Conservation (phyloP, 1,140 invertebrate genomes). For the Ceratina japonica region DNA sequence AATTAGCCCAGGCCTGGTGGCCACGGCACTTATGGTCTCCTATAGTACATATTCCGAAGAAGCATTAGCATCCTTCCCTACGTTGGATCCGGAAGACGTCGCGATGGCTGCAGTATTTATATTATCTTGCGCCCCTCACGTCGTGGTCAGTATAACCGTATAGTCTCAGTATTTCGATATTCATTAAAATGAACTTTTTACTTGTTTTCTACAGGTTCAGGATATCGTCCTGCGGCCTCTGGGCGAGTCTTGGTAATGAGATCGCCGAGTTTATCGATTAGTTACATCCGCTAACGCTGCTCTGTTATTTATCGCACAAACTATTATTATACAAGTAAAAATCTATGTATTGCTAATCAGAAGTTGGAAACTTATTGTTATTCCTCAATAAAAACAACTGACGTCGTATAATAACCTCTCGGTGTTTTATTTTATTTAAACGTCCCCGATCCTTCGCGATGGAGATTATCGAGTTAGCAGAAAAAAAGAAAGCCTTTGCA, state of each 20-base stretch:
- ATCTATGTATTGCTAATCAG: no score
- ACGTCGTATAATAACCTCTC: constrained; percentile 8
- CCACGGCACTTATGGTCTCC: constrained; percentile 69
- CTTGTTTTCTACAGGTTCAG: constrained; percentile 60
- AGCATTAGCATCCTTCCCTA: constrained; percentile 72
- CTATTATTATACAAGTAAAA: background rate
- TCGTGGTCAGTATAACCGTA: constrained; percentile 62
- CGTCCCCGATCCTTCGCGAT: background rate
- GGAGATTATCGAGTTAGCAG: constrained; percentile 38
- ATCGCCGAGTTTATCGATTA: background rate
- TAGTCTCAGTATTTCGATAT: background rate
- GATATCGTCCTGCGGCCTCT: constrained; percentile 65
- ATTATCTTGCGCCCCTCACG: constrained; percentile 78
- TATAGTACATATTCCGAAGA: constrained; percentile 65
- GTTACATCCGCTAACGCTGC: background rate
- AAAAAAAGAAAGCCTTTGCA: constrained; percentile 38
- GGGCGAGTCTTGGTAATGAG: constrained; percentile 65
- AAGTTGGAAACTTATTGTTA: no score
- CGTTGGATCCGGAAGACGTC: constrained; percentile 77
- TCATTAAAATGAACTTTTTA: background rate
- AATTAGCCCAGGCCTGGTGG: constrained; percentile 76
- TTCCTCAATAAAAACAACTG: background rate
- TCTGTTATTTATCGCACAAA: background rate
- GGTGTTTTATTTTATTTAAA: background rate
- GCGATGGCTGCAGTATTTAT: constrained; percentile 79